Conservation (phyloP, 2,113 vertebrate species). For the Uria lomvia region DNA sequence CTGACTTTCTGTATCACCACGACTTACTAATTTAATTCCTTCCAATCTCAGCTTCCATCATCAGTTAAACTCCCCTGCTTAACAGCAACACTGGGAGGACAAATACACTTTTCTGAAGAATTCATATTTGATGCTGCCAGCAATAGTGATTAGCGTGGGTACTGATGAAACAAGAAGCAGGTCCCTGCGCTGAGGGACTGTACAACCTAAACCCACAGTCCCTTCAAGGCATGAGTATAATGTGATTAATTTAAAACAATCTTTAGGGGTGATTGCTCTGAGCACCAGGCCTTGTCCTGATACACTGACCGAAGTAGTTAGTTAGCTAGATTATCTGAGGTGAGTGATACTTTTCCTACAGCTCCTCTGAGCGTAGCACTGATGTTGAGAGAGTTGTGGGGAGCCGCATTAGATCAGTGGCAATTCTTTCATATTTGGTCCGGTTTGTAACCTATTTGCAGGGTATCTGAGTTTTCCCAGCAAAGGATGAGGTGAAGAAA, state of each 20-base stretch:
- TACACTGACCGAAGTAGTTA: background rate
- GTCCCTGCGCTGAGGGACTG: background rate
- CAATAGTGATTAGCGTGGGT: background rate
- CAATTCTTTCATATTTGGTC: background rate
- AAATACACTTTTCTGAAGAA: background rate
- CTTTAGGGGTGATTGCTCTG: background rate
- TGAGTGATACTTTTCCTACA: background rate
- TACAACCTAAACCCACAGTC: background rate
- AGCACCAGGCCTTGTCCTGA: background rate
- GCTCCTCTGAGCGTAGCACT: background rate
- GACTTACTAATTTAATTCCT: background rate
- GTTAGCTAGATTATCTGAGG: background rate
- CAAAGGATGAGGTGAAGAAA: background rate
- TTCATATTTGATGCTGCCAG: background rate
- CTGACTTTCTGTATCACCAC: background rate
- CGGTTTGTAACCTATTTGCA: background rate
- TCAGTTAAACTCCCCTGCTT: background rate
- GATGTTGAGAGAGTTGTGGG: background rate
- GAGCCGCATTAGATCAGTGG: background rate
- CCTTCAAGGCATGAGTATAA: background rate
- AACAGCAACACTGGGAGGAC: background rate
- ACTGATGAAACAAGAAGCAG: background rate
- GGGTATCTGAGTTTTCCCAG: background rate
- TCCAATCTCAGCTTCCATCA: background rate
- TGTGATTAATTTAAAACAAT: background rate